Percentiles rank a stretch among this genome's conserved stretches.
Conservation (phyloP, 2,888 invertebrate genomes). For the Ophioninae sp. region DNA sequence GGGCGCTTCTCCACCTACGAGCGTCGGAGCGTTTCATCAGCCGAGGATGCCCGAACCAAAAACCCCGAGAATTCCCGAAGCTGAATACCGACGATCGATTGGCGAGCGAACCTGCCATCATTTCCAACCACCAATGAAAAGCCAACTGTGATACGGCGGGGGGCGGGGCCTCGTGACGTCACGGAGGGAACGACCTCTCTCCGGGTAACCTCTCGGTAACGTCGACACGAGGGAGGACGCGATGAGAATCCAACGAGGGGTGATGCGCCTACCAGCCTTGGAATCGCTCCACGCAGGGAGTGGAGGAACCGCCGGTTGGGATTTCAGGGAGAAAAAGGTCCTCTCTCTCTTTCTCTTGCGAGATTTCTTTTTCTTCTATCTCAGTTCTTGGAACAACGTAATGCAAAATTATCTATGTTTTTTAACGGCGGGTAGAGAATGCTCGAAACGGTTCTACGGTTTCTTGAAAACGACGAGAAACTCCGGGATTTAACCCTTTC, state of each 20-base stretch:
- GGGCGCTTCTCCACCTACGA: slow-evolving; percentile 16
- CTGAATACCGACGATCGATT: slow-evolving; percentile 77
- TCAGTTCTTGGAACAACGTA: too few species aligned
- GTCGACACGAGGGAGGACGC: slow-evolving; percentile 38
- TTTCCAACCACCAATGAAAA: slow-evolving; percentile 75
- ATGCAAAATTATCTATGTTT: too few species aligned
- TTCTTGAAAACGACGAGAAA: too few species aligned
- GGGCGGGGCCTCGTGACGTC: slow-evolving; percentile 76
- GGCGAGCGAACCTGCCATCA: slow-evolving; percentile 80
- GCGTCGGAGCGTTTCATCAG: background rate
- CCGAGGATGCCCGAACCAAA: slow-evolving; percentile 15
- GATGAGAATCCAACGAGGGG: slow-evolving; percentile 28
- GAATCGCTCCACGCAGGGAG: too few species aligned
- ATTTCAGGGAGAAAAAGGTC: too few species aligned
- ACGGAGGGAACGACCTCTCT: slow-evolving; percentile 72
- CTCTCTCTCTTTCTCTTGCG: too few species aligned
- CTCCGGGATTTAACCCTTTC: too few species aligned
- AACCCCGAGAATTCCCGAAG: slow-evolving; percentile 51
- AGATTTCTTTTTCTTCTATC: too few species aligned
- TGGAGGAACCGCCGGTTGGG: too few species aligned
- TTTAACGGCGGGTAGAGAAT: too few species aligned
- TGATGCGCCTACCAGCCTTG: background rate
- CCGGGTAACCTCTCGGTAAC: slow-evolving; percentile 58
- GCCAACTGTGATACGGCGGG: slow-evolving; percentile 56
- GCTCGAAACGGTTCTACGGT: too few species aligned